Evolutionary conservation across 2,797 vertebrate genomes (phyloP).

Genomic region (Lacerta bilineata): DNA sequence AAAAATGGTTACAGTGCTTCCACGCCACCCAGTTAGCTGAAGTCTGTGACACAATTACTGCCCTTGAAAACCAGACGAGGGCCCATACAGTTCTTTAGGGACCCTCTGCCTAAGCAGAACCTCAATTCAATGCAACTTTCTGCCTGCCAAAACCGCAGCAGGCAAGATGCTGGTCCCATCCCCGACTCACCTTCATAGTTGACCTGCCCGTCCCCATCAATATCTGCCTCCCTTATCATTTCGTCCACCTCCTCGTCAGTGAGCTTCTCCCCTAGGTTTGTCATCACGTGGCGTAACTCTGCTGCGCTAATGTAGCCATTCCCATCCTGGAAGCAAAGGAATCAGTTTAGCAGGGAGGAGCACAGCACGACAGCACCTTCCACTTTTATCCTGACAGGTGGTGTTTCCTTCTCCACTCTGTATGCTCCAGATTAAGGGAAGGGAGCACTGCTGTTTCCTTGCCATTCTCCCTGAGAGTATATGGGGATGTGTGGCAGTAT

Average conservation of each 20-base stretch:
- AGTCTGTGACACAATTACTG: not conserved
- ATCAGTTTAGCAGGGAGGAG: not conserved
- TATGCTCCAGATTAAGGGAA: not conserved
- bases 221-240: slow-evolving; percentile 93
- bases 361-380: accelerated
- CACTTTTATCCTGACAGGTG: too few species aligned
- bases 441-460: too few species aligned
- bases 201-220: slow-evolving; percentile 92
- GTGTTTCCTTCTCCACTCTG: not conserved
- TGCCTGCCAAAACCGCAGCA: not conserved
- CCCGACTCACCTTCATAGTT: slow-evolving; percentile 89
- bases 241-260: slow-evolving; percentile 92
- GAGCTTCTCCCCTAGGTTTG: slow-evolving; percentile 92
- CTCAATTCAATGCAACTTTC: not conserved
- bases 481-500: too few species aligned
- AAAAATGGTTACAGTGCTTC: too few species aligned
- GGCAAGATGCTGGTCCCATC: accelerated
- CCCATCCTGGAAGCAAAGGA: slow-evolving; percentile 82
- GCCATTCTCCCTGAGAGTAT: not conserved
- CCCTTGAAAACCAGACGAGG: not conserved
- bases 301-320: slow-evolving; percentile 93
- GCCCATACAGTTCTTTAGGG: too few species aligned
- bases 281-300: slow-evolving; percentile 93
- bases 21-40: not conserved
- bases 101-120: too few species aligned